Evolutionary conservation across 2,888 invertebrate genomes (phyloP).

Genomic region (Nectonema munidae): DNA sequence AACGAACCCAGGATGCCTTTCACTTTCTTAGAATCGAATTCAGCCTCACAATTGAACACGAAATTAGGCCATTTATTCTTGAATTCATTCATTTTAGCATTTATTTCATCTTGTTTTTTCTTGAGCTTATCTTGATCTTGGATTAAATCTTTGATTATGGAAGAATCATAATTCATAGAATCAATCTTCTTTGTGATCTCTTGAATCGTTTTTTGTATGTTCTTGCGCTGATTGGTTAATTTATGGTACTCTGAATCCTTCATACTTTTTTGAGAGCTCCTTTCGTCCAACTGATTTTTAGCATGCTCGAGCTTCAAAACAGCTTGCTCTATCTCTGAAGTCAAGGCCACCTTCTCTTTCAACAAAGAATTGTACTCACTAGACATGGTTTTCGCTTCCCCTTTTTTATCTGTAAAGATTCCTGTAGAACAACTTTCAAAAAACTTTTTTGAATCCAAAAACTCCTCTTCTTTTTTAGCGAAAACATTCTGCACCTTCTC

Average conservation of each 20-base stretch:
- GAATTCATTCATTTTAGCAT: too few species aligned
- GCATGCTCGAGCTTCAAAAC: conserved; percentile 29
- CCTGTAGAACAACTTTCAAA: background rate
- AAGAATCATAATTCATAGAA: too few species aligned
- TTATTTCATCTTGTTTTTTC: too few species aligned
- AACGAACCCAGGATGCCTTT: conserved; percentile 44
- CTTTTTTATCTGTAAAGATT: conserved; percentile 13
- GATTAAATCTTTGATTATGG: too few species aligned
- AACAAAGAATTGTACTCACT: conserved; percentile 15
- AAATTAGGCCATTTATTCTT: too few species aligned
- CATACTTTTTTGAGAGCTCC: too few species aligned
- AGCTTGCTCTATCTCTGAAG: conserved; percentile 15
- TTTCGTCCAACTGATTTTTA: too few species aligned
- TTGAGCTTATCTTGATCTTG: too few species aligned
- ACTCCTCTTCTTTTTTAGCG: background rate
- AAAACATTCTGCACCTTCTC: conserved; percentile 22
- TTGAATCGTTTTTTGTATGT: too few species aligned
- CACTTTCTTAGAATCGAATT: conserved; percentile 35
- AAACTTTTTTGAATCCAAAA: background rate
- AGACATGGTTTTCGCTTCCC: conserved; percentile 8
- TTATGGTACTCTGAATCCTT: too few species aligned
- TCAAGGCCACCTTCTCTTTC: conserved; percentile 14
- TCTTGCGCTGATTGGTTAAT: too few species aligned
- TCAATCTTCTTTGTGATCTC: too few species aligned
- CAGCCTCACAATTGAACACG: conserved; percentile 25